These are phyloP conservation scores for Sabatieria punctata DNA, from an alignment of 2,888 invertebrate species.

Conservation along the genomic window DNA sequence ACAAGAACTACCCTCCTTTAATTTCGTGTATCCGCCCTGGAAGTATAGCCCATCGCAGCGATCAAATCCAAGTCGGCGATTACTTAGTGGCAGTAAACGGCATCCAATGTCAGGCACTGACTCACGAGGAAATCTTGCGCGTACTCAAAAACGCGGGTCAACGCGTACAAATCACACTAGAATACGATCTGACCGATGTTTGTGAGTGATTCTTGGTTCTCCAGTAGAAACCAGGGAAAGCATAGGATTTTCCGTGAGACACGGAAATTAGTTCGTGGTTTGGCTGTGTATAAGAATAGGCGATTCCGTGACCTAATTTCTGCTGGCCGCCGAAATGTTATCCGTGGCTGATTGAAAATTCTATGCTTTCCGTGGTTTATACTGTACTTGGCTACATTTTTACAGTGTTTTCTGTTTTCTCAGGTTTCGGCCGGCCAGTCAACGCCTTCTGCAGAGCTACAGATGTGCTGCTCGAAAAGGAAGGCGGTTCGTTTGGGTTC, in stretches of 20 bases:
- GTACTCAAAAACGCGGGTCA: conserved; percentile 55
- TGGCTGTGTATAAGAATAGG: too few species aligned
- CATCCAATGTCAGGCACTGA: conserved; percentile 53
- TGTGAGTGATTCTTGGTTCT: too few species aligned
- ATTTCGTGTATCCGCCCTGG: conserved; percentile 52
- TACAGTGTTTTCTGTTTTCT: too few species aligned
- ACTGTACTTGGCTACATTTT: too few species aligned
- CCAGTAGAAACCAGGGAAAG: too few species aligned
- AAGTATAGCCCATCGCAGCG: conserved; percentile 46
- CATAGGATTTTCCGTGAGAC: too few species aligned
- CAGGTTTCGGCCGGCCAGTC: conserved; percentile 7
- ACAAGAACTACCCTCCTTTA: conserved; percentile 49
- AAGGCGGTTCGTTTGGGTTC: conserved; percentile 67
- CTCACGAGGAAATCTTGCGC: conserved; percentile 58
- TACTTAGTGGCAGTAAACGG: conserved; percentile 63
- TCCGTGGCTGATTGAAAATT: too few species aligned
- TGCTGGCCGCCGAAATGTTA: too few species aligned
- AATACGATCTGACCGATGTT: conserved; percentile 62
- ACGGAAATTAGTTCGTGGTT: too few species aligned
- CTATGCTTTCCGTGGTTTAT: too few species aligned
- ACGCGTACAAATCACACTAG: conserved; percentile 58
- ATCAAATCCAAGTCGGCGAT: conserved; percentile 44
- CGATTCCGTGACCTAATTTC: too few species aligned
- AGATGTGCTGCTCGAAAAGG: conserved; percentile 59
- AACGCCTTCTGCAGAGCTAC: conserved; percentile 16